A percentile compares a stretch with the other conserved stretches of the same genome.
These are phyloP conservation scores for Rhinogobio ventralis DNA, from an alignment of 2,797 vertebrate species.

Conservation along the genomic window DNA sequence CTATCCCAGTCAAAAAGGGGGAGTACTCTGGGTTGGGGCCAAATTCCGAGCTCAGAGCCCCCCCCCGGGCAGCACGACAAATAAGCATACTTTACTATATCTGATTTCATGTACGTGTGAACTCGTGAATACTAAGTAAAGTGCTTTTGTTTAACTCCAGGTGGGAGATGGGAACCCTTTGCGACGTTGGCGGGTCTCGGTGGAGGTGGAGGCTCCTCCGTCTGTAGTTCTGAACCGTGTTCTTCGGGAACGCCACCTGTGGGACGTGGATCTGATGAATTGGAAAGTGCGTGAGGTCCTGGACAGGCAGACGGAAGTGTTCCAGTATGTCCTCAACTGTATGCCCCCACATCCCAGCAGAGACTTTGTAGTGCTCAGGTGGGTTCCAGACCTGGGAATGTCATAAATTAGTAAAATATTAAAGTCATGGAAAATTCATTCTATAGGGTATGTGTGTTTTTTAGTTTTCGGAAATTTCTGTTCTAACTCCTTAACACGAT, in stretches of 20 bases:
- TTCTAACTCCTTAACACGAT: too few species aligned
- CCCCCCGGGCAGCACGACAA: too few species aligned
- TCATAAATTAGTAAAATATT: not conserved
- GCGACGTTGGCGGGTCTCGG: constrained; percentile 90
- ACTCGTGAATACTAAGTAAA: not conserved
- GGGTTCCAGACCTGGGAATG: constrained; percentile 48
- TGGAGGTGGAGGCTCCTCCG: constrained; percentile 94
- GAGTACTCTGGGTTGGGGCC: not conserved
- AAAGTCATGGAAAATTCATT: not conserved
- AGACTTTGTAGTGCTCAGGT: constrained; percentile 95
- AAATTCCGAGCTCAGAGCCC: not conserved
- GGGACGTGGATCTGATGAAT: constrained; percentile 96
- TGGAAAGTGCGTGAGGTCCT: constrained; percentile 92
- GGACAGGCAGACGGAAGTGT: constrained; percentile 94
- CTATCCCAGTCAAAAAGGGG: not conserved
- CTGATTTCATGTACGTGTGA: not conserved
- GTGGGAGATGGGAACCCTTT: constrained; percentile 93
- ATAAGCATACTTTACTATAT: not conserved
- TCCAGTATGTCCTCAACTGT: constrained; percentile 91
- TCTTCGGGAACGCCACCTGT: constrained; percentile 94
- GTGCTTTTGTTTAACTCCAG: constrained; percentile 67
- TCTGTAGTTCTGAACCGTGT: constrained; percentile 93
- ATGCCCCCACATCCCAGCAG: constrained; percentile 96
- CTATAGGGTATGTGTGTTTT: too few species aligned
- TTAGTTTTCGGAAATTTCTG: too few species aligned